Evolutionary conservation across 2,797 vertebrate species (phyloP).

Genomic region (Avahi laniger): DNA sequence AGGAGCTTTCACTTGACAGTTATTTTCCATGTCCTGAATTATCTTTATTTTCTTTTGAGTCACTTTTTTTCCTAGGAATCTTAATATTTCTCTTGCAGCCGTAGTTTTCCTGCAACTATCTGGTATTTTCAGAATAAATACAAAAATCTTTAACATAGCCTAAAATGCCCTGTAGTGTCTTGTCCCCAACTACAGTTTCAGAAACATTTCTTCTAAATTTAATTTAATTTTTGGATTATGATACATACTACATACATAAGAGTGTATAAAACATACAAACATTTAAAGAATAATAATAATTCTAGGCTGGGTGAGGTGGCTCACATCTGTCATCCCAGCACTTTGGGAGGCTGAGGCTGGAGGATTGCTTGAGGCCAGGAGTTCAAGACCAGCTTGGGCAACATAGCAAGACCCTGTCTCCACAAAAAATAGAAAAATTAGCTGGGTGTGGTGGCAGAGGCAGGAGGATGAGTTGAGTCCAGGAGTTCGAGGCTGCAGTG

Average conservation of each 20-base stretch:
- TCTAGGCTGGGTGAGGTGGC: neutral
- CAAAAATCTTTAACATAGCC: neutral
- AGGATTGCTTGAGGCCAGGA: neutral
- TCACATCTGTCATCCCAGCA: neutral
- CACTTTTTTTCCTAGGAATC: neutral
- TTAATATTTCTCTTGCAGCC: neutral
- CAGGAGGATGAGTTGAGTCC: neutral
- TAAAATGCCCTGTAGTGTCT: neutral
- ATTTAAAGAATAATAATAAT: neutral
- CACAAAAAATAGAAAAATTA: neutral
- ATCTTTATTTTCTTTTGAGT: neutral
- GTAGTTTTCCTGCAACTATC: neutral
- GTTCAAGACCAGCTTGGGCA: neutral
- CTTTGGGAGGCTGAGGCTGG: neutral
- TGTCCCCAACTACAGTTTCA: neutral
- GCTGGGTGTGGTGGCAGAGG: neutral
- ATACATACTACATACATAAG: neutral
- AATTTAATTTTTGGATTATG: neutral
- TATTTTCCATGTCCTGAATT: neutral
- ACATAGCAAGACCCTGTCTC: neutral
- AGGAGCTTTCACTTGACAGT: neutral
- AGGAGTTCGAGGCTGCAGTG: neutral
- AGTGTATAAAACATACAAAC: neutral
- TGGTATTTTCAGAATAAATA: neutral
- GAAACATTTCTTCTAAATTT: neutral